Percentiles rank a stretch among this genome's conserved stretches.
These are phyloP conservation scores for Cremastobaeus sp. DNA, from an alignment of 2,888 invertebrate genomes.

Conservation along the genomic window DNA sequence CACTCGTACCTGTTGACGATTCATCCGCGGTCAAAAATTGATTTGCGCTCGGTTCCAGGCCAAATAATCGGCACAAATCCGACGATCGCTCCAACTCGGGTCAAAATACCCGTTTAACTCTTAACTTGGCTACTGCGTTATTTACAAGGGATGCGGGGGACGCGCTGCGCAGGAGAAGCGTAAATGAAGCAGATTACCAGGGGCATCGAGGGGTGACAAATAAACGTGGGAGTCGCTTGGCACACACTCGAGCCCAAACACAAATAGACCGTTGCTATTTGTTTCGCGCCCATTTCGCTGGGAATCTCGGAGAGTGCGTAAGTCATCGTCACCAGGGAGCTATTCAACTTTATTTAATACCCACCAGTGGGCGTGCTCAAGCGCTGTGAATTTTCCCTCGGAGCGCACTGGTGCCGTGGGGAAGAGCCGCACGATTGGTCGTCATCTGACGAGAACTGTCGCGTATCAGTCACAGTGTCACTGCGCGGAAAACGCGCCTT, in stretches of 20 bases:
- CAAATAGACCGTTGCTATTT: conserved; percentile 66
- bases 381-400: conserved; percentile 57
- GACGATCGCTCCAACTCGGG: too few relatives aligned
- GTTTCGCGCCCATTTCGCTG: conserved; percentile 62
- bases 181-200: conserved; percentile 44
- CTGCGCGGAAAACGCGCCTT: conserved; percentile 2
- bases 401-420: conserved; percentile 28
- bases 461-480: conserved; percentile 28
- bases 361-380: conserved; percentile 66
- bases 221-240: conserved; percentile 66
- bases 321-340: conserved; percentile 70
- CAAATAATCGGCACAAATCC: too few relatives aligned
- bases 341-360: conserved; percentile 70
- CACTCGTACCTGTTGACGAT: not conserved
- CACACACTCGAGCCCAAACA: conserved; percentile 62
- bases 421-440: conserved; percentile 39
- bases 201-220: conserved; percentile 61
- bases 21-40: not conserved
- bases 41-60: too few relatives aligned
- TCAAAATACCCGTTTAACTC: not conserved
- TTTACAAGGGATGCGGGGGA: too few relatives aligned
- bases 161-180: too few relatives aligned
- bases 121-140: too few relatives aligned
- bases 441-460: conserved; percentile 41
- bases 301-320: conserved; percentile 59